Evolutionary conservation across 1,140 invertebrate species (phyloP).

Genomic region (Nasonia longicornis): DNA sequence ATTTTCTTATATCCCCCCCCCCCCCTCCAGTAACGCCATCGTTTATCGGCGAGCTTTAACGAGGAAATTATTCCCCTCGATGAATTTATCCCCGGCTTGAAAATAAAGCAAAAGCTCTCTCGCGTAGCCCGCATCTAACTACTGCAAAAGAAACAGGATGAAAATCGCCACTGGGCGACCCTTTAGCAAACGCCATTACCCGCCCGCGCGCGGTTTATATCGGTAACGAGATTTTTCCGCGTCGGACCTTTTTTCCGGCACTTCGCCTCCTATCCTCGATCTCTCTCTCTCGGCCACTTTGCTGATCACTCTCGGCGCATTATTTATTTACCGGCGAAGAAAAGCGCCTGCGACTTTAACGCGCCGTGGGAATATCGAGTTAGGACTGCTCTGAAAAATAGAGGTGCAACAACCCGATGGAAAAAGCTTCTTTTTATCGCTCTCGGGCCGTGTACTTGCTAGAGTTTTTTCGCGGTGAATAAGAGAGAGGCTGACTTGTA

Average conservation of each 20-base stretch:
- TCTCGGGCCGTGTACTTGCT: too few species aligned
- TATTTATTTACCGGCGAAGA: conserved; percentile 35
- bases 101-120: background rate
- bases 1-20: background rate
- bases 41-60: background rate
- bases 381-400: background rate
- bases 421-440: background rate
- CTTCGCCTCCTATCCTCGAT: background rate
- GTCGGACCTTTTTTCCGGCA: background rate
- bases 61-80: conserved; percentile 9
- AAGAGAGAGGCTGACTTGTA: too few species aligned
- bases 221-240: conserved; percentile 33
- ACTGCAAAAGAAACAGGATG: background rate
- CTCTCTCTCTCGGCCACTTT: background rate
- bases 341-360: background rate
- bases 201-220: background rate
- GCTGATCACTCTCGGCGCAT: conserved; percentile 4
- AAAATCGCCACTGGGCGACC: background rate
- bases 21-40: background rate
- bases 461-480: too few species aligned
- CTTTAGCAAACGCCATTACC: conserved; percentile 21
- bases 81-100: background rate
- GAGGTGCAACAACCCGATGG: background rate
- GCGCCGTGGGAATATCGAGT: background rate
- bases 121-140: background rate